Base-by-base conservation (phyloP, 1,140 invertebrate genomes). In the Brachionus plicatilis region DNA sequence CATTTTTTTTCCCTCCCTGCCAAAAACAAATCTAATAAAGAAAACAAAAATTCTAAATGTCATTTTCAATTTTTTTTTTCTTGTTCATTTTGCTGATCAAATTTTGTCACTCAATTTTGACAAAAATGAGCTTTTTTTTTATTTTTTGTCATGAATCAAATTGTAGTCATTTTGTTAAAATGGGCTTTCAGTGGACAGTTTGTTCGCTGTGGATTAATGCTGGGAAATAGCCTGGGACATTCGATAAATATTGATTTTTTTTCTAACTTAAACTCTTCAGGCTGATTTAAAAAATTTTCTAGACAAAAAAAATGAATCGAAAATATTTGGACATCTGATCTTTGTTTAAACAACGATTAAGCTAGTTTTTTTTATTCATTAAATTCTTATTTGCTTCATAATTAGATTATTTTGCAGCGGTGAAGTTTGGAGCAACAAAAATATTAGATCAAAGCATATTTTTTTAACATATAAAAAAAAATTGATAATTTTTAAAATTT, bases 71-170 rank as follows among this genome's bases (percentile, higher is more conserved):
- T 88, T 79, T 88, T 79, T 90, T 88, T 27, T 86, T 88, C 89
- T 89, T 5, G 88, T 88, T 85, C 12, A 88, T 89, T 20, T 89
- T 88, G 47, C 89, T 86, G 85, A 90, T 89, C 1, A 90, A 88
- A 78, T 89, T 86, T 78, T 90, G 89, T 37, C 88, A 88, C 78
- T 88, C 88, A 17, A 14, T 14, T 3, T 3, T 2, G 3, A 14
- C 14, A 53, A 53, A 33, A 33, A 24, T 1, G 24, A 33, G 29
- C 29, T 33, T 33, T 33, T 33, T 33, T 33, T 33, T 24, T 24
- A 24, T 33, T 33, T 33, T 33, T 33, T 4, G 3, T 33, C 9
- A 24, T 60, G 53, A 60, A 60, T 20, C 27, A 9, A 24, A 60
- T 60, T 60, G 9, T 60, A 8, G 27, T 60, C 17, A 24, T 47